Base-by-base conservation (phyloP, 2,113 vertebrate species). In the Phylloscopus trochilus region DNA sequence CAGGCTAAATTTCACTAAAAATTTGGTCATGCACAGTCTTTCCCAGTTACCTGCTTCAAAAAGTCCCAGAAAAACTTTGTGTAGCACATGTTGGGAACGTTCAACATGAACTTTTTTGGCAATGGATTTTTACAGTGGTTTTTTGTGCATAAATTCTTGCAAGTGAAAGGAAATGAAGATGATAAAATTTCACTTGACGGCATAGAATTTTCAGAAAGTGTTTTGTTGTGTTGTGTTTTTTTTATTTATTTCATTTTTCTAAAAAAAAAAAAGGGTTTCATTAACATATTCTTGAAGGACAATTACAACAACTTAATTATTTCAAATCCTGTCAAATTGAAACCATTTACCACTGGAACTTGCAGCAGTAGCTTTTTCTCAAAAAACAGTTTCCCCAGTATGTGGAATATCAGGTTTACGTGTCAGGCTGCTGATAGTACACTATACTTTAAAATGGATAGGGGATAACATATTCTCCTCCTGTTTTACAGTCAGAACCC, bases 51-150 rank as follows among this genome's bases (percentile, higher is more conserved):
- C 46, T 95, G 58, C 55, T 70, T 92, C 43, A 24, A 37, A 83
- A 80, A 46, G 59, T 81, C 41, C 26, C 1, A 20, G 37, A 56
- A 66, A 93, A 82, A n/a, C 46, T 89, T 56, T 12, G 30, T 24
- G 2, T 30, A 44, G 52, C 2, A 0, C 7, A 1, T 2, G 0
- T 23, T 60, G 13, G 51, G 22, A 72, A 44, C 31, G 6, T 72
- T 87, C 16, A 73, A 11, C 1, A 0, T 33, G 9, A 55, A 15
- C 16, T 21, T 82, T 56, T 76, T 64, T 81, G 16, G 15, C 17
- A 51, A 10, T 0, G 0, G 26, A 10, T 62, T 81, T 90, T 90
- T 87, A 23, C 18, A 35, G 33, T 47, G 9, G 0, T 14, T 53
- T 83, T 77, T 66, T 4, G 3, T 66, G 39, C 27, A 10, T 60